A percentile compares a stretch with the other conserved stretches of the same genome.
These are phyloP conservation scores for Halcyon leucocephala DNA, from an alignment of 2,797 vertebrate species.

Conservation along the genomic window DNA sequence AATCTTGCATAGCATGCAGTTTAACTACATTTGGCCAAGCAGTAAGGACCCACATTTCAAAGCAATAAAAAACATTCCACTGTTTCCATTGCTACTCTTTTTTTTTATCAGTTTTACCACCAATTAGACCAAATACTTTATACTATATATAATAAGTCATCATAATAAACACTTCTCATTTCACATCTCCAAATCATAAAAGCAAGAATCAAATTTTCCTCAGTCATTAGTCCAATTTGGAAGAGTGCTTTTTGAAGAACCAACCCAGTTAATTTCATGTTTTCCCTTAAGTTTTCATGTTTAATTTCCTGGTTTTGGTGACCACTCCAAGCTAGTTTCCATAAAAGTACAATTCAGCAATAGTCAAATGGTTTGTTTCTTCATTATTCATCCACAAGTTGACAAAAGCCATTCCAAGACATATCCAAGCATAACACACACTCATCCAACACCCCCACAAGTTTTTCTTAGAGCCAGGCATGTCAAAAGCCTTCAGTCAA, in stretches of 20 bases:
- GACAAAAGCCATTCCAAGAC: not conserved
- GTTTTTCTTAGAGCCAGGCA: not conserved
- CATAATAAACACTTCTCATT: not conserved
- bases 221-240: not conserved
- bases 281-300: not conserved
- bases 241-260: not conserved
- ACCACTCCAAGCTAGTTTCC: not conserved
- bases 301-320: not conserved
- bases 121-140: not conserved
- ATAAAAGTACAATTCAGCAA: not conserved
- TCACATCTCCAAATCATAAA: not conserved
- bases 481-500: not conserved
- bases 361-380: not conserved
- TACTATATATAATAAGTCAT: not conserved
- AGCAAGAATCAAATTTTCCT: not conserved
- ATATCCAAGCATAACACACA: not conserved
- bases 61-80: not conserved
- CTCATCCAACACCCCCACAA: not conserved
- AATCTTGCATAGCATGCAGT: not conserved
- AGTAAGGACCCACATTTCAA: not conserved
- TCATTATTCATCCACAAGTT: not conserved
- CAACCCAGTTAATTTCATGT: not conserved
- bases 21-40: not conserved
- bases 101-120: not conserved
- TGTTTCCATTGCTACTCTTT: not conserved